Evolutionary conservation across 2,113 vertebrate genomes (phyloP), one percentile per base, ranked within the genome.

Genomic region (Murina feae): DNA sequence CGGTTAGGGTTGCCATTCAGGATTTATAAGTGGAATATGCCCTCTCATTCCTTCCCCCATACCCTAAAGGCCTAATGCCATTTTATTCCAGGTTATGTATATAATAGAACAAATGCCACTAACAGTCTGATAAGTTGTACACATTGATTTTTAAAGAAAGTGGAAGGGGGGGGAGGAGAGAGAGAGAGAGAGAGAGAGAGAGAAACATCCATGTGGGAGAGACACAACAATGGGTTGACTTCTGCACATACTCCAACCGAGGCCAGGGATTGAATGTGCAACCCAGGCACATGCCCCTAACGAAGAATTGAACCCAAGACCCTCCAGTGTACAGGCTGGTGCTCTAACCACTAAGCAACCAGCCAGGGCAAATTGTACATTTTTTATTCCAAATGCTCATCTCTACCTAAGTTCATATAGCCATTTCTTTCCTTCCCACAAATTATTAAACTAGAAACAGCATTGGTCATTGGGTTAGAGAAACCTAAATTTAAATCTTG

Each of bases 401-500:
- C 32, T 93, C 69, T 65, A 90, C 30, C 85, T 87, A 94, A 95
- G 86, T 92, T 81, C 23, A 88, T 9, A 86, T 8, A 81, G 6
- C 23, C 69, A 21, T 91, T 93, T 96, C 69, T 75, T 93, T 69
- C 71, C 39, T 6, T 71, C 39, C 30, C 39, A 83, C 25, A 63
- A 80, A 69, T 75, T 94, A 94, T 80, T 89, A 89, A 94, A 90
- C n/a, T 20, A 92, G 63, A 95, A 95, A 94, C 23, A 79, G 32
- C 82, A 69, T 51, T 95, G 49, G 39, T 51, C 69, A 86, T 82
- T 32, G 37, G 16, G 66, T 91, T 75, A 91, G 37, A 94, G 53
- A 91, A 85, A 95, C 16, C n/a, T 94, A 85, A 90, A 69, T 89
- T 94, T 83, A 97, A 96, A 95, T 91, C 35, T 51, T 76, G 20